Evolutionary conservation across 2,888 invertebrate genomes (phyloP).

Genomic region (Drosophila picticornis): DNA sequence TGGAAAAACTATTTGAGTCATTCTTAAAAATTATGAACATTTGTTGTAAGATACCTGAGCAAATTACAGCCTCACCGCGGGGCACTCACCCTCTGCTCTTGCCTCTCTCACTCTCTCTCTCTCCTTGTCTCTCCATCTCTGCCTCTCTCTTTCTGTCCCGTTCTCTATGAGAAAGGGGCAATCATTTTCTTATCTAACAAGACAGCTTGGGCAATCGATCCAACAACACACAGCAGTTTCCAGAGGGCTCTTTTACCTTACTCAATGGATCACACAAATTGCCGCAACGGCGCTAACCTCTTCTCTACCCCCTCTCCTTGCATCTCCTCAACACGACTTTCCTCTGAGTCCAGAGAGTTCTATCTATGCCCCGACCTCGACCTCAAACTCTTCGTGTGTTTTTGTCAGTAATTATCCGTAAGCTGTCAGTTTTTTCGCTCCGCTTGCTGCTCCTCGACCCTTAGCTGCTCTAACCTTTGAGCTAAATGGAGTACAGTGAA

Average conservation of each 20-base stretch:
- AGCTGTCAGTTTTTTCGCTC: conserved; percentile 81
- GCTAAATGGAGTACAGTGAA: conserved; percentile 5
- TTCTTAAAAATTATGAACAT: conserved; percentile 81
- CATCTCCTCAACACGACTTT: neutral
- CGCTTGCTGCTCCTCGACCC: conserved; percentile 39
- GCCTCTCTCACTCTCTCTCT: neutral
- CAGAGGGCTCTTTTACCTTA: conserved; percentile 43
- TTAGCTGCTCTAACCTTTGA: conserved; percentile 36
- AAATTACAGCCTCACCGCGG: conserved; percentile 70
- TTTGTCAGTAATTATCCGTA: conserved; percentile 77
- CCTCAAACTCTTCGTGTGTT: conserved; percentile 28
- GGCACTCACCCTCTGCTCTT: conserved; percentile 30
- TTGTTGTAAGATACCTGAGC: conserved; percentile 75
- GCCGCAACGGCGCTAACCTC: conserved; percentile 59
- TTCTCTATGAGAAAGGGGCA: conserved; percentile 40
- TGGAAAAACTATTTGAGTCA: conserved; percentile 67
- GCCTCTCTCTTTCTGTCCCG: neutral
- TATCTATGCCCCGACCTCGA: neutral
- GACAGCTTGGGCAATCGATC: conserved; percentile 72
- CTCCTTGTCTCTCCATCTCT: neutral
- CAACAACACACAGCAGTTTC: conserved; percentile 31
- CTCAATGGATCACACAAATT: conserved; percentile 78
- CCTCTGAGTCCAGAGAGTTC: neutral
- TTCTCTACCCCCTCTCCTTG: neutral
- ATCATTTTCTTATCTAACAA: conserved; percentile 78